A percentile compares a stretch with the other conserved stretches of the same genome.
Conservation (phyloP, 2,113 vertebrate species). For the Theristicus caerulescens region DNA sequence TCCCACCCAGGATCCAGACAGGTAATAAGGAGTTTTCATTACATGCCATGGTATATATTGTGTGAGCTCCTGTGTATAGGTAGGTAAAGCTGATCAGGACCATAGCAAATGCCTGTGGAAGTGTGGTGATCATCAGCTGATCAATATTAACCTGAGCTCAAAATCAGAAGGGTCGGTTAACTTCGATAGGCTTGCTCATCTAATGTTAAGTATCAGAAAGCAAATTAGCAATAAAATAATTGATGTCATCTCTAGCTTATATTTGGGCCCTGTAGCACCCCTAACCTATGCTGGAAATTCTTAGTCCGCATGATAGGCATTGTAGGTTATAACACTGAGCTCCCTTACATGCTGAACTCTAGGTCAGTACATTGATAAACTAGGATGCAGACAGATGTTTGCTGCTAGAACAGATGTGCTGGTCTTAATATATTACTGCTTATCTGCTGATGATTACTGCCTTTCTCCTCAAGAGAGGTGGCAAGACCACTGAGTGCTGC, state of each 20-base stretch:
- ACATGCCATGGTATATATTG: background rate
- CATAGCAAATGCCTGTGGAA: background rate
- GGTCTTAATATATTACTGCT: background rate
- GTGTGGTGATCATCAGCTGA: background rate
- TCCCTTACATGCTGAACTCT: background rate
- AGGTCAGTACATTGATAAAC: background rate
- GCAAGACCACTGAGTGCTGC: background rate
- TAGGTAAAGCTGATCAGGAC: background rate
- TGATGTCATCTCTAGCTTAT: background rate
- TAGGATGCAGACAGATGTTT: background rate
- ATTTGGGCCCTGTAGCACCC: background rate
- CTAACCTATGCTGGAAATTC: background rate
- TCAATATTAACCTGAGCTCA: background rate
- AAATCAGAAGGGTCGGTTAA: background rate
- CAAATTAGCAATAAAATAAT: background rate
- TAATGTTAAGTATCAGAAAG: background rate
- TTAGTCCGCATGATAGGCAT: background rate
- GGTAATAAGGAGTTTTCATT: background rate
- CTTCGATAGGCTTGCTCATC: background rate
- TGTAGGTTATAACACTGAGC: background rate
- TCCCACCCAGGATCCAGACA: background rate
- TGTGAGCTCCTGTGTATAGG: background rate
- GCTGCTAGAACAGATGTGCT: background rate
- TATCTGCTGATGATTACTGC: background rate
- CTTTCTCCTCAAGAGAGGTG: background rate